Conservation (phyloP, 2,888 invertebrate genomes). For the Bugula neritina region DNA sequence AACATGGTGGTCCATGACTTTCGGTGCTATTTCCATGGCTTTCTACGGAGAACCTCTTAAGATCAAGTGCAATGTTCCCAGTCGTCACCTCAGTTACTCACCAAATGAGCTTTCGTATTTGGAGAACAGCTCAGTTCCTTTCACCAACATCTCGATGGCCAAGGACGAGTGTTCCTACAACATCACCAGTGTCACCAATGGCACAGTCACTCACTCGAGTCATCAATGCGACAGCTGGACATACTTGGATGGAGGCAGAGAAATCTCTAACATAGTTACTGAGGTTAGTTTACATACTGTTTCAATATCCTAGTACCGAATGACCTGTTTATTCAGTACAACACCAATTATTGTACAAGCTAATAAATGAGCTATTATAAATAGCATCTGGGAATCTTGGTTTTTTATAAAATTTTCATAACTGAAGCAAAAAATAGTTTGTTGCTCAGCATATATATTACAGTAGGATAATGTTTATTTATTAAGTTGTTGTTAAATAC, state of each 20-base stretch:
- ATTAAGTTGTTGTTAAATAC: too few species aligned
- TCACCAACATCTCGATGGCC: not conserved
- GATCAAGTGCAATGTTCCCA: not conserved
- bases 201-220: not conserved
- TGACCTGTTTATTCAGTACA: too few species aligned
- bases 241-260: not conserved
- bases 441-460: too few species aligned
- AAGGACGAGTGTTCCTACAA: conserved; percentile 1
- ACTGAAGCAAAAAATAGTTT: too few species aligned
- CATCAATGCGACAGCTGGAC: not conserved
- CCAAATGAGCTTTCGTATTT: not conserved
- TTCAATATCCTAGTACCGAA: not conserved
- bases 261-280: not conserved
- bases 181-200: not conserved
- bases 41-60: conserved; percentile 9
- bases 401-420: too few species aligned
- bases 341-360: too few species aligned
- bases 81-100: not conserved
- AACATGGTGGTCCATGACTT: conserved; percentile 22
- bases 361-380: too few species aligned
- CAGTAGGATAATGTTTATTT: too few species aligned
- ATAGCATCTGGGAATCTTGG: too few species aligned
- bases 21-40: not conserved
- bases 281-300: conserved; percentile 6
- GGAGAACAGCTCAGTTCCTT: not conserved